phyloP scores from a whole-genome alignment of 2,113 vertebrate species.

The Tragelaphus strepsiceros region DNA sequence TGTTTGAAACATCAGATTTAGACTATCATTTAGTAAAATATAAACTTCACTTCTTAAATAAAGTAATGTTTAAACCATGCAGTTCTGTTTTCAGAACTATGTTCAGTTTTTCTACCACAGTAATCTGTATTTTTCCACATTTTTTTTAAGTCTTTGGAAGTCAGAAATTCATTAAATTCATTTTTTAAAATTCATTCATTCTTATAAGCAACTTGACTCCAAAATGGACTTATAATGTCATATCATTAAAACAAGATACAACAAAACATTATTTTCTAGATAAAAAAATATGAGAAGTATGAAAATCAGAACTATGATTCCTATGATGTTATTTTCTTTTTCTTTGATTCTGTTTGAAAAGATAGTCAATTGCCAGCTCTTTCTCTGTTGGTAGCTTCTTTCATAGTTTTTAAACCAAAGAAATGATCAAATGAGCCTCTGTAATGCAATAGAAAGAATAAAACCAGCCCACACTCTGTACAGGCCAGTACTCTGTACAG shows the following conservation, averaged over 20 bases:
- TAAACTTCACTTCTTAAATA: background rate
- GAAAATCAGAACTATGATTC: background rate
- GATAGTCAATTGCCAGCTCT: background rate
- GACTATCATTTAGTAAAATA: background rate
- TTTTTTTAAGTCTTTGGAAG: background rate
- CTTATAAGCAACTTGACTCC: background rate
- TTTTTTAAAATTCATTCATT: background rate
- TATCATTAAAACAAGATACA: background rate
- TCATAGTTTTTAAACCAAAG: background rate
- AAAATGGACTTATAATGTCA: background rate
- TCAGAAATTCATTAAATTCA: background rate
- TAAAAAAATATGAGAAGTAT: background rate
- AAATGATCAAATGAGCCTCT: background rate
- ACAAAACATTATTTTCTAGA: background rate
- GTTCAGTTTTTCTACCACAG: background rate
- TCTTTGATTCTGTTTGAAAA: background rate
- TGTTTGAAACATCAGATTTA: background rate
- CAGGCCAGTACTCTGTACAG: fast-evolving
- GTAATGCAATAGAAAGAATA: background rate
- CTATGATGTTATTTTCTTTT: background rate
- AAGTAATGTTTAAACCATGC: background rate
- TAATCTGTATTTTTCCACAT: background rate
- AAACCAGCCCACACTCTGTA: background rate
- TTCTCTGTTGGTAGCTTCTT: background rate
- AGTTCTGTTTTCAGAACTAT: background rate